phyloP scores from a whole-genome alignment of 1,140 invertebrate genomes.

The Drosophila guanche region DNA sequence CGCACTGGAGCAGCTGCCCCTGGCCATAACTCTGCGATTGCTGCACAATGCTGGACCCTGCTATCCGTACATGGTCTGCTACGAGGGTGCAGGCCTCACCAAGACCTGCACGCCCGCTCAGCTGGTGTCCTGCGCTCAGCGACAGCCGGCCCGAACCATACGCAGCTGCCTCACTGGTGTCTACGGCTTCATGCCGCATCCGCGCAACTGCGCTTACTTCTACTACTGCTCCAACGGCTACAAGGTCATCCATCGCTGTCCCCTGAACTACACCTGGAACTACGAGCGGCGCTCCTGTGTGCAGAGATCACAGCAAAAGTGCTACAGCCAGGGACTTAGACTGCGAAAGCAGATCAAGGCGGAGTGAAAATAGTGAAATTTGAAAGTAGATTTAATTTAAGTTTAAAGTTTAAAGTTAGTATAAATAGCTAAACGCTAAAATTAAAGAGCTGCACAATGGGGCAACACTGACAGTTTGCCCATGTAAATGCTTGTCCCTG shows the following conservation, averaged over 20 bases:
- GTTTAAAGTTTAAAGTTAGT: slow-evolving; percentile 46
- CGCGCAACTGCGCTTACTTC: slow-evolving; percentile 53
- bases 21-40: slow-evolving; percentile 24
- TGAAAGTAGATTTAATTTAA: slow-evolving; percentile 45
- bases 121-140: slow-evolving; percentile 37
- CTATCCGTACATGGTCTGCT: slow-evolving; percentile 48
- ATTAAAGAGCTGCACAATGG: slow-evolving; percentile 47
- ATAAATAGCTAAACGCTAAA: slow-evolving; percentile 55
- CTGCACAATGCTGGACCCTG: slow-evolving; percentile 38
- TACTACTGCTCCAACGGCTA: slow-evolving; percentile 63
- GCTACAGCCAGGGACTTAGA: slow-evolving; percentile 11
- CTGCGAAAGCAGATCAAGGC: not conserved
- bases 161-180: slow-evolving; percentile 40
- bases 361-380: not conserved
- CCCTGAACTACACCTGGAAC: slow-evolving; percentile 50
- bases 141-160: slow-evolving; percentile 9
- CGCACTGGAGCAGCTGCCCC: slow-evolving; percentile 4
- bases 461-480: slow-evolving; percentile 24
- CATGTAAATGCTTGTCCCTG: slow-evolving; percentile 28
- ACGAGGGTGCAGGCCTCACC: slow-evolving; percentile 49
- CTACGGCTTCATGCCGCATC: slow-evolving; percentile 59
- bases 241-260: slow-evolving; percentile 55
- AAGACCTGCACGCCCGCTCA: slow-evolving; percentile 45
- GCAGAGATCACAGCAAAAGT: slow-evolving; percentile 26
- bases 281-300: slow-evolving; percentile 55